Conservation (phyloP, 2,797 vertebrate species). For the Ctenosaura bakeri region DNA sequence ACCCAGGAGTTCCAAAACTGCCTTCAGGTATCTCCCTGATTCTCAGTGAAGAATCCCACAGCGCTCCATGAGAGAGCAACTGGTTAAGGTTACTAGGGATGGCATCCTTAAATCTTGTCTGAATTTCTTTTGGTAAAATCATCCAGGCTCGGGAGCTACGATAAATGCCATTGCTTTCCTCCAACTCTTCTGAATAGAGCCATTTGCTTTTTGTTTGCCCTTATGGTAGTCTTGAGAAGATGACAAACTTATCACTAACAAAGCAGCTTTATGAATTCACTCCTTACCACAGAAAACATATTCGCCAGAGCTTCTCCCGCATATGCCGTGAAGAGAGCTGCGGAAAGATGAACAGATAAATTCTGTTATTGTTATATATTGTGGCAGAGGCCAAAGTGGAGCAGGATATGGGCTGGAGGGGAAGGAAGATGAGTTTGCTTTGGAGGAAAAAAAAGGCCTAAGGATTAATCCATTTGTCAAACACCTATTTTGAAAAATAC, state of each 20-base stretch:
- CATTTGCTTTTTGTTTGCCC: neutral
- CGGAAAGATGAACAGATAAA: constrained; percentile 49
- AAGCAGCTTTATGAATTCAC: neutral
- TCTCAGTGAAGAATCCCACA: neutral
- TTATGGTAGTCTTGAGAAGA: neutral
- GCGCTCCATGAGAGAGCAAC: neutral
- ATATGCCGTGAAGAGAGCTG: constrained; percentile 94
- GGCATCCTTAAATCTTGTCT: neutral
- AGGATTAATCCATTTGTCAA: neutral
- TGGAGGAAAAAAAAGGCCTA: neutral
- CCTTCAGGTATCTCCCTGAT: neutral
- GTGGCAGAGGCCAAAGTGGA: neutral
- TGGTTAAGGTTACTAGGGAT: neutral
- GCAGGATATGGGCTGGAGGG: neutral
- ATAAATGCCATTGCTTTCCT: no score
- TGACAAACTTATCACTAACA: neutral
- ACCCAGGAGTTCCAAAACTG: neutral
- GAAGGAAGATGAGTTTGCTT: neutral
- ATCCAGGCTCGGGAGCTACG: neutral
- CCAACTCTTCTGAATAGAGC: neutral
- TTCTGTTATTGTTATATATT: neutral
- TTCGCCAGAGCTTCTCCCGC: constrained; percentile 88
- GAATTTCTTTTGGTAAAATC: neutral
- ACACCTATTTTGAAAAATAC: neutral
- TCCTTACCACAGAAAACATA: constrained; percentile 86